Evolutionary conservation across 2,797 vertebrate species (phyloP), one percentile per base, ranked within the genome.

Genomic region (Malurus leucopterus): DNA sequence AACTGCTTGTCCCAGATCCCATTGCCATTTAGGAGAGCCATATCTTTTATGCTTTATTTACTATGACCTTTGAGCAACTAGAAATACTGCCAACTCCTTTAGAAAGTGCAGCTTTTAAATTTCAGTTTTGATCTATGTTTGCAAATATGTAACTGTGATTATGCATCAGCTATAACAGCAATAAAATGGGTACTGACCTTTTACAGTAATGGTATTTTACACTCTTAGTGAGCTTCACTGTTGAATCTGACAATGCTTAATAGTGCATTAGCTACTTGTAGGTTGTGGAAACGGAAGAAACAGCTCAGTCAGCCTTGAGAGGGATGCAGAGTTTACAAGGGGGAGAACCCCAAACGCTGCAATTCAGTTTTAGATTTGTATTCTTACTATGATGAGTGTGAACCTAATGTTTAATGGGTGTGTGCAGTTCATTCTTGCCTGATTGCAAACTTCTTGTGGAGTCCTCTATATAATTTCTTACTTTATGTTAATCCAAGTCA

Each of bases 21-120:
- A 4, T 9, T 91, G 78, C 82, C 64, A 44, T 86, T 90, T 92
- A 86, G 78, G 27, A 84, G 57, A 64, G 54, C 50, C 16, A 2
- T 86, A 49, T 58, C 50, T 76, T 53, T 41, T 41, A 24, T 54
- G 47, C 86, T 83, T 80, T 80, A 68, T 87, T 91, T 90, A 43
- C 4, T 2, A 6, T 30, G 30, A 63, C 79, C 82, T 94, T 83
- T 86, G 70, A 64, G 68, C 61, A 67, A 32, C 29, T 50, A 49
- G 59, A 90, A 44, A 65, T 53, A 61, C 81, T 92, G 53, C 67
- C 68, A 82, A 5, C 64, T 79, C 49, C 53, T 43, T 78, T 43
- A 36, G 46, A 32, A 64, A 76, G 21, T 18, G 19, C 68, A 58
- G 9, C 30, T 69, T 80, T 44, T 43, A 86, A 79, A 61, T 58